Conservation (phyloP, 2,888 invertebrate species). For the Heliconius hortense region DNA sequence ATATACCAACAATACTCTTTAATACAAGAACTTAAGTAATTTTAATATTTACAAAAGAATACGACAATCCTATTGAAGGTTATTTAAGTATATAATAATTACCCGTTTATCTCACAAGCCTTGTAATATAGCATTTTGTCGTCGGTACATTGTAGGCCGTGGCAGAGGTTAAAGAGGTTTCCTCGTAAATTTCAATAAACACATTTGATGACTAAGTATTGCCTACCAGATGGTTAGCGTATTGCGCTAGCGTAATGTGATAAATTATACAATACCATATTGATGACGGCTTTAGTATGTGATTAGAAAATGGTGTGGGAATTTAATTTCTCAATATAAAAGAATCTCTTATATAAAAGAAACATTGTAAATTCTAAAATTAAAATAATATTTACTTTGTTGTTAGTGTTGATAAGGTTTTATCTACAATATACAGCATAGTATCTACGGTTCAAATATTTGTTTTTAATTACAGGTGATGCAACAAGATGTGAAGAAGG, state of each 20-base stretch:
- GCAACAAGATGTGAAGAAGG: conserved; percentile 99
- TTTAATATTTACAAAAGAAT: neutral
- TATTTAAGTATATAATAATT: conserved; percentile 14
- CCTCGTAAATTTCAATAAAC: conserved; percentile 41
- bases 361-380: neutral
- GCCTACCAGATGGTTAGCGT: conserved; percentile 40
- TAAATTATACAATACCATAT: conserved; percentile 19
- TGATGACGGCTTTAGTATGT: conserved; percentile 8
- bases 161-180: conserved; percentile 41
- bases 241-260: conserved; percentile 25
- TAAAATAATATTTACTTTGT: neutral
- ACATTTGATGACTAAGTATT: conserved; percentile 40
- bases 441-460: neutral
- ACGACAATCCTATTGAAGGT: neutral
- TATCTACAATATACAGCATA: neutral
- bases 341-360: neutral
- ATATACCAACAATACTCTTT: neutral
- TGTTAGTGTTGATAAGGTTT: neutral
- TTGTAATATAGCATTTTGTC: conserved; percentile 31
- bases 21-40: neutral
- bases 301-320: conserved; percentile 14
- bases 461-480: conserved; percentile 87
- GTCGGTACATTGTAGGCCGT: conserved; percentile 22
- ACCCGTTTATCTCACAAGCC: conserved; percentile 11
- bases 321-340: neutral